Evolutionary conservation across 2,797 vertebrate species (phyloP).

Genomic region (Antrozous pallidus): DNA sequence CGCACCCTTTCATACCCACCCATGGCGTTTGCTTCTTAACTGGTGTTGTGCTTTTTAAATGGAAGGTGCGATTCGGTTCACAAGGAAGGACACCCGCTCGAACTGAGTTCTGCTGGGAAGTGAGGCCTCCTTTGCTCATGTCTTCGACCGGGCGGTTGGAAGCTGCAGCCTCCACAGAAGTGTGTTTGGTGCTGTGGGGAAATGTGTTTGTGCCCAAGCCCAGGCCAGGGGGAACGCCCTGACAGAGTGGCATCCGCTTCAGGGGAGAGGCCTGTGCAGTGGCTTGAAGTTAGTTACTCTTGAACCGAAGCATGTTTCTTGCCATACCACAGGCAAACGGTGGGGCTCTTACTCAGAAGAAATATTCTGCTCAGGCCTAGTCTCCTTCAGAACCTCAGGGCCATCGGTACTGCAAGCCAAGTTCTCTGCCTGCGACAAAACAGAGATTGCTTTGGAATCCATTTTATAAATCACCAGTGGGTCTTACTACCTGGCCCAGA

Average conservation of each 20-base stretch:
- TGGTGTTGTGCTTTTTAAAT: neutral
- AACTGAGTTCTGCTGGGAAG: neutral
- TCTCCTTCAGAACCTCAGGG: neutral
- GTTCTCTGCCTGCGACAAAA: slow-evolving; percentile 20
- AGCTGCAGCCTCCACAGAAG: neutral
- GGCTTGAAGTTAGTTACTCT: slow-evolving; percentile 43
- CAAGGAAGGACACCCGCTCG: neutral
- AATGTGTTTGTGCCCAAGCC: neutral
- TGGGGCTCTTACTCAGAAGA: neutral
- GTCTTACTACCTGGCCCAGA: neutral
- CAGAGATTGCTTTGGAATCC: slow-evolving; percentile 41
- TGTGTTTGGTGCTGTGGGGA: neutral
- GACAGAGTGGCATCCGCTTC: neutral
- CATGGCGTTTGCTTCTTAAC: neutral
- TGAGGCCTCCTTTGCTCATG: neutral
- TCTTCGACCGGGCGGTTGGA: neutral
- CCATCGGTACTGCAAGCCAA: neutral
- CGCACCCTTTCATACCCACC: neutral
- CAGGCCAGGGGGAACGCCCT: neutral
- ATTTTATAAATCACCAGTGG: slow-evolving; percentile 26
- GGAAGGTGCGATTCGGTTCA: neutral
- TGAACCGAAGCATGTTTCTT: slow-evolving; percentile 27
- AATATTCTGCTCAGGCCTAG: neutral
- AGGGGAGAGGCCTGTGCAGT: neutral
- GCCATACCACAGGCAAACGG: neutral